Evolutionary conservation across 2,888 invertebrate genomes (phyloP).

Genomic region (Allolobophora icterica): DNA sequence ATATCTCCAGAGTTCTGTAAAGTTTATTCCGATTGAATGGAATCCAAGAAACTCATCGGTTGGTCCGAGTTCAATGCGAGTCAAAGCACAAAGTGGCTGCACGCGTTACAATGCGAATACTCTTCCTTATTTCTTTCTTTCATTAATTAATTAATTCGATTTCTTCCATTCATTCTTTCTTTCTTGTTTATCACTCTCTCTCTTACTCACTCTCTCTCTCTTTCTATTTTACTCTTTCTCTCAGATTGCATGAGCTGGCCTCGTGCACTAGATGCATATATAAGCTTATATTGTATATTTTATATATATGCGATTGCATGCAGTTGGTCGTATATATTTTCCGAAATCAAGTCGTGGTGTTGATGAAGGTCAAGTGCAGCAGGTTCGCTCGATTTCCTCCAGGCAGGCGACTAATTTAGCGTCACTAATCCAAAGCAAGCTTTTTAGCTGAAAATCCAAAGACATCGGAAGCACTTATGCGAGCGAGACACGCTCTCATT

Average conservation of each 20-base stretch:
- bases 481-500: not conserved
- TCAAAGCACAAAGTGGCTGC: too few relatives aligned
- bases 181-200: too few relatives aligned
- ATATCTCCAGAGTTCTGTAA: not conserved
- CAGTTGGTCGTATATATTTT: not conserved
- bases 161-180: not conserved
- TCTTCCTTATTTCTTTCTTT: too few relatives aligned
- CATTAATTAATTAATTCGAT: too few relatives aligned
- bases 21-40: not conserved
- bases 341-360: not conserved
- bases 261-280: too few relatives aligned
- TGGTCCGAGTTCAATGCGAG: too few relatives aligned
- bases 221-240: too few relatives aligned
- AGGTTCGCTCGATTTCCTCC: not conserved
- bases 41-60: not conserved
- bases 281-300: not conserved
- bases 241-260: too few relatives aligned
- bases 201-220: too few relatives aligned
- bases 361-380: not conserved
- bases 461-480: not conserved
- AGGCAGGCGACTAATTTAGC: not conserved
- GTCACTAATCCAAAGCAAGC: not conserved
- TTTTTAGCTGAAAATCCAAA: not conserved
- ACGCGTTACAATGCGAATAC: too few relatives aligned
- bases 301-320: not conserved